Percentiles rank a stretch among this genome's conserved stretches.
Evolutionary conservation across 2,888 invertebrate genomes (phyloP).

Genomic region (Hymenopus coronatus): DNA sequence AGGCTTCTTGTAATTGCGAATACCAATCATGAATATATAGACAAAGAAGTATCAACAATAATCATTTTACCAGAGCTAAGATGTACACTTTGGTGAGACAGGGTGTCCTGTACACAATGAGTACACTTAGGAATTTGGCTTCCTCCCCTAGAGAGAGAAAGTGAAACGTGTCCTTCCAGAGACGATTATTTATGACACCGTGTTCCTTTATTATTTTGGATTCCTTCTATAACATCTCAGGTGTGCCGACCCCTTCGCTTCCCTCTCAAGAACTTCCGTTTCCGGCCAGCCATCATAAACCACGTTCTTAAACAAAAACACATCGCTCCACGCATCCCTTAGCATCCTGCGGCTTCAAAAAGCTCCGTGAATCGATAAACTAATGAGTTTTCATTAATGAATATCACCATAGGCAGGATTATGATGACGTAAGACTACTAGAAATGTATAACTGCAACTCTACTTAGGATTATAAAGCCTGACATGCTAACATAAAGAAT

Average conservation of each 20-base stretch:
- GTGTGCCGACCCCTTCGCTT: background rate
- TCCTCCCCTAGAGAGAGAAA: background rate
- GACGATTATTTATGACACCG: background rate
- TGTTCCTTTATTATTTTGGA: background rate
- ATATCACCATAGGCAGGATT: too few species aligned
- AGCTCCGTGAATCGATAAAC: background rate
- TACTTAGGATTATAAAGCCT: too few species aligned
- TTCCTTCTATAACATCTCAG: background rate
- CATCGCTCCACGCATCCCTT: background rate
- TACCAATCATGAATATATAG: too few species aligned
- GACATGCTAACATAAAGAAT: too few species aligned
- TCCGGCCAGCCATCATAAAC: background rate
- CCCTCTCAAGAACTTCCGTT: background rate
- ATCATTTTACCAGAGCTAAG: too few species aligned
- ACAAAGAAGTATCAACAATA: too few species aligned
- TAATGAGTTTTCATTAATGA: background rate
- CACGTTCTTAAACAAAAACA: background rate
- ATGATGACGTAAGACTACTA: too few species aligned
- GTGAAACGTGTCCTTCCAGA: background rate
- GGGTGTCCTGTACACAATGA: too few species aligned
- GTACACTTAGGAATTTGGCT: background rate
- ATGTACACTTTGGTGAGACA: too few species aligned
- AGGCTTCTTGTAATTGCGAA: too few species aligned
- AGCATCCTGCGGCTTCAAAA: background rate
- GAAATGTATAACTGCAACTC: too few species aligned